phyloP scores from a whole-genome alignment of 2,797 vertebrate species.

The Semotilus atromaculatus region DNA sequence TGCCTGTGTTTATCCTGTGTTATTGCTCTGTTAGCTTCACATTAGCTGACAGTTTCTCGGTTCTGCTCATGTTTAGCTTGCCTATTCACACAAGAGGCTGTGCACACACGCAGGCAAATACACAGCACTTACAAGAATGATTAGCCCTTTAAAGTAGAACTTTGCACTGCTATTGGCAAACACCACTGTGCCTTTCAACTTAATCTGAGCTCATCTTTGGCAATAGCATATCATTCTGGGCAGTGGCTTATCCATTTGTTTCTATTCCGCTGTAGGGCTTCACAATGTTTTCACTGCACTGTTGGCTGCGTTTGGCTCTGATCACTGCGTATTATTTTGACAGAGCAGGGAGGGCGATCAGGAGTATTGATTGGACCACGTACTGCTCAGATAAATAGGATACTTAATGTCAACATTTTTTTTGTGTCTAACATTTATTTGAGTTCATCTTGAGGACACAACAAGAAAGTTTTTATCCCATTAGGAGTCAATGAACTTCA shows the following conservation, averaged over 20 bases:
- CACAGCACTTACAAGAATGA: conserved; percentile 23
- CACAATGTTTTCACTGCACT: conserved; percentile 50
- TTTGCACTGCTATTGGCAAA: conserved; percentile 44
- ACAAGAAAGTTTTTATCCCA: background rate
- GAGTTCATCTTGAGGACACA: background rate
- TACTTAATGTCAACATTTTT: conserved; percentile 15
- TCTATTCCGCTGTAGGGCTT: conserved; percentile 39
- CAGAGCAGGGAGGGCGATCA: conserved; percentile 12
- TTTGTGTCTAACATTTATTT: background rate
- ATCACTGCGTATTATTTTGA: conserved; percentile 14
- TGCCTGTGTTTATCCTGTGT: conserved; percentile 3
- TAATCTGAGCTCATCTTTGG: conserved; percentile 49
- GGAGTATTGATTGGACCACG: conserved; percentile 35
- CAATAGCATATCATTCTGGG: conserved; percentile 53
- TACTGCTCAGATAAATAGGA: background rate
- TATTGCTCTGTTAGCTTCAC: background rate
- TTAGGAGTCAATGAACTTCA: background rate
- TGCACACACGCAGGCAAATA: conserved; percentile 38
- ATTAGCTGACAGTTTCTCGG: conserved; percentile 8
- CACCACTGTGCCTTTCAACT: conserved; percentile 23
- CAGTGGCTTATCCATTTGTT: conserved; percentile 42
- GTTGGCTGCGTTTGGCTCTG: conserved; percentile 50
- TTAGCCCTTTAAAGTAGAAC: conserved; percentile 47
- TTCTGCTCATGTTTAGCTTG: conserved; percentile 37
- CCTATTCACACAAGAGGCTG: conserved; percentile 26